Evolutionary conservation across 2,888 invertebrate species (phyloP).

Genomic region (Tetragonisca angustula): DNA sequence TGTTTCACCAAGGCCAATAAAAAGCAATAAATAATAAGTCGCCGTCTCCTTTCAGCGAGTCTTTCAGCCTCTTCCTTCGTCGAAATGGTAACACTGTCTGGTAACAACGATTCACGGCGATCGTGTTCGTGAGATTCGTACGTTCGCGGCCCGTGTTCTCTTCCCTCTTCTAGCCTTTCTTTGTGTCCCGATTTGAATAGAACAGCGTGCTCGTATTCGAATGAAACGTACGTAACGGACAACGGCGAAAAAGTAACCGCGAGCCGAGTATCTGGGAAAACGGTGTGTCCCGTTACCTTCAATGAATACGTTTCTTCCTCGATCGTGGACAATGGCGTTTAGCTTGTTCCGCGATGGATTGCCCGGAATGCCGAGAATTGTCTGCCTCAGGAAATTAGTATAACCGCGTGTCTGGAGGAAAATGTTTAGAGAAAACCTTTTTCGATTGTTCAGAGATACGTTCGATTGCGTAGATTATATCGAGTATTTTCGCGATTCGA

Average conservation of each 20-base stretch:
- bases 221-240: slow-evolving; percentile 46
- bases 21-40: not conserved
- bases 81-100: not conserved
- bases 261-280: slow-evolving; percentile 37
- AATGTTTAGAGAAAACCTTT: no score
- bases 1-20: not conserved
- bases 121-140: slow-evolving; percentile 12
- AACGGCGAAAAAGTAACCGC: slow-evolving; percentile 37
- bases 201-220: slow-evolving; percentile 33
- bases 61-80: not conserved
- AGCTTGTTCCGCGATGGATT: slow-evolving; percentile 16
- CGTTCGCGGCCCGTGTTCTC: slow-evolving; percentile 15
- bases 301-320: slow-evolving; percentile 10
- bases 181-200: slow-evolving; percentile 43
- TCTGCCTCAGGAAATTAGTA: not conserved
- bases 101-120: not conserved
- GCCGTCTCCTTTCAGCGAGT: not conserved
- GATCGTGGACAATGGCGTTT: slow-evolving; percentile 33
- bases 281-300: slow-evolving; percentile 35
- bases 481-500: not conserved
- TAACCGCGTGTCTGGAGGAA: no score
- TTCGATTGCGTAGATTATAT: no score
- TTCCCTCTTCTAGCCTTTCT: slow-evolving; percentile 8
- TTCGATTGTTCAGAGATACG: no score
- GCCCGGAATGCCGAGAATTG: not conserved